Evolutionary conservation across 2,113 vertebrate species (phyloP), one percentile per base, ranked within the genome.

Genomic region (Hydrolagus affinis): DNA sequence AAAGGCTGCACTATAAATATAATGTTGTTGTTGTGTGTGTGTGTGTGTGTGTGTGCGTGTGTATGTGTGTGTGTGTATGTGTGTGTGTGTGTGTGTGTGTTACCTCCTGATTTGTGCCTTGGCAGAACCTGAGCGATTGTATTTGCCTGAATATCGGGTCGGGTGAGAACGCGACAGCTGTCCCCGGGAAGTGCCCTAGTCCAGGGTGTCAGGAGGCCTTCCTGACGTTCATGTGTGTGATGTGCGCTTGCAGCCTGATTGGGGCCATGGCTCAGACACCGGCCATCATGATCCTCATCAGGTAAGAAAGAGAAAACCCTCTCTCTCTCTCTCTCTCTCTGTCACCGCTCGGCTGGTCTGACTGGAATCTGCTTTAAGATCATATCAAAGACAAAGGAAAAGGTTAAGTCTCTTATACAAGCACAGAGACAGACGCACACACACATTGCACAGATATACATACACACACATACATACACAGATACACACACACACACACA

Each of bases 221-320:
- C 90, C 94, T 98, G 91, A 97, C 94, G 91, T 99, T 99, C 92
- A 95, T 99, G 68, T 97, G 95, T 3, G 95, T 99, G 89, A 97
- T 99, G 93, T 99, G 98, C 10, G 93, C 94, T 87, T 99, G 97
- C 94, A 98, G 97, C 91, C 94, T 99, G 95, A 95, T 99, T 0
- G 97, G 98, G 78, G 97, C 97, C 86, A 99, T 99, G 97, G 97
- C 97, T 0, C 98, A 99, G 93, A 99, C 98, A 0, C 98, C 98
- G 0, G 98, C 98, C 0, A 96, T 99, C 88, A 99, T 99, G 92
- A 97, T 99, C 85, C 95, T 98, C 15, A 98, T 99, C 95, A 96
- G 98, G 98, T 44, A 44, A 44, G 44, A 6, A 44, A 6, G 44
- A 44, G 44, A 60, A 72, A 76, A 80, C 85, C 85, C 73, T 87